phyloP scores from a whole-genome alignment of 2,113 vertebrate genomes.

The Oncorhynchus keta region DNA sequence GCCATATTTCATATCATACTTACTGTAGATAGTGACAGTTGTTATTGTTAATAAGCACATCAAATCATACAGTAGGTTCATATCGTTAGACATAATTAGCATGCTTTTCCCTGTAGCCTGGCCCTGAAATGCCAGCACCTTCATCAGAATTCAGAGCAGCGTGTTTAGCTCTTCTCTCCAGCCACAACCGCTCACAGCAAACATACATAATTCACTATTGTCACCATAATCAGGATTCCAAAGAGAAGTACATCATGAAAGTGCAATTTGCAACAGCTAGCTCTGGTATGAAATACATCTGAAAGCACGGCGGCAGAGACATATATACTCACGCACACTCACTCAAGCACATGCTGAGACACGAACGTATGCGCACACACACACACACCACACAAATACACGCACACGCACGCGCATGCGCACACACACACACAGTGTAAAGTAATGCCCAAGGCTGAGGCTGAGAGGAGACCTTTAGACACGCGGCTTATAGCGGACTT shows the following conservation, averaged over 20 bases:
- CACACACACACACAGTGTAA: background rate
- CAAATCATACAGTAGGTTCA: background rate
- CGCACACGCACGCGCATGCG: background rate
- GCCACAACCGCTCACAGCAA: constrained; percentile 3
- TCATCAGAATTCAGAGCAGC: background rate
- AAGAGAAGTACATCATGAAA: background rate
- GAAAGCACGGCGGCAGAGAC: background rate
- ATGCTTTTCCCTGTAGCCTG: background rate
- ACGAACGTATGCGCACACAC: background rate
- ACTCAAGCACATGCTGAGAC: background rate
- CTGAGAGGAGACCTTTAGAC: too few relatives aligned
- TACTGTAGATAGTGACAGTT: too few relatives aligned
- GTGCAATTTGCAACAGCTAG: constrained; percentile 4
- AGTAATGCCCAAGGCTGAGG: too few relatives aligned
- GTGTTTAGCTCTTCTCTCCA: background rate
- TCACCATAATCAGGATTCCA: constrained; percentile 11
- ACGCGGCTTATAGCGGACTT: too few relatives aligned
- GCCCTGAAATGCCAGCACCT: background rate
- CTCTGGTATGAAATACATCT: background rate
- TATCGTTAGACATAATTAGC: background rate
- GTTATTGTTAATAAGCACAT: too few relatives aligned
- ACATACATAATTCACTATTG: constrained; percentile 9
- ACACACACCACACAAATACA: background rate
- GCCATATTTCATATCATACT: too few relatives aligned
- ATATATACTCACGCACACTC: background rate